Evolutionary conservation across 2,888 invertebrate genomes (phyloP).

Genomic region (Adela reaumurella): DNA sequence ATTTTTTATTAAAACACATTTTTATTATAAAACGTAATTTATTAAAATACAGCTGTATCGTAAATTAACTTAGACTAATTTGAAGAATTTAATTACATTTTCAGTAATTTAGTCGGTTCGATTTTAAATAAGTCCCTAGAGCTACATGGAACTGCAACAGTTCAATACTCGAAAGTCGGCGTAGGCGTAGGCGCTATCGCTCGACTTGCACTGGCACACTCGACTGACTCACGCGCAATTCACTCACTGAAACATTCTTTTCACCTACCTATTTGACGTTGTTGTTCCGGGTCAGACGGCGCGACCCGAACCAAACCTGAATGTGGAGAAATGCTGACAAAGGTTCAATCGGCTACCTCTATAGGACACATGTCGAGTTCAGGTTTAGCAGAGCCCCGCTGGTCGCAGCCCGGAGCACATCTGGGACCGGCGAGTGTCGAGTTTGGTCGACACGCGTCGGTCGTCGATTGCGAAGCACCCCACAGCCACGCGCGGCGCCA

Average conservation of each 20-base stretch:
- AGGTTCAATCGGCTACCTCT: no score
- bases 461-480: slow-evolving; percentile 20
- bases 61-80: slow-evolving; percentile 31
- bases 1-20: no score
- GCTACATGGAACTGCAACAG: slow-evolving; percentile 19
- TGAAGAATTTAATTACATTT: slow-evolving; percentile 42
- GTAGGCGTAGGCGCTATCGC: slow-evolving; percentile 11
- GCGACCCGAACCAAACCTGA: no score
- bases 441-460: slow-evolving; percentile 48
- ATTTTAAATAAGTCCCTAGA: slow-evolving; percentile 50
- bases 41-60: slow-evolving; percentile 22
- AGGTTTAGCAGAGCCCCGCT: no score
- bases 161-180: slow-evolving; percentile 25
- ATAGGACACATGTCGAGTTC: no score
- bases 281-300: no score
- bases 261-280: no score
- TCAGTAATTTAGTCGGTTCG: slow-evolving; percentile 37
- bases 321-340: no score
- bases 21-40: slow-evolving; percentile 40
- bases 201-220: slow-evolving; percentile 14
- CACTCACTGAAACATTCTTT: neutral
- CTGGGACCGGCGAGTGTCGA: slow-evolving; percentile 35
- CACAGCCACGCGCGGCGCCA: no score
- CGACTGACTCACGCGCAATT: slow-evolving; percentile 17
- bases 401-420: no score